phyloP scores from a whole-genome alignment of 2,113 vertebrate species.

The Columba janthina region DNA sequence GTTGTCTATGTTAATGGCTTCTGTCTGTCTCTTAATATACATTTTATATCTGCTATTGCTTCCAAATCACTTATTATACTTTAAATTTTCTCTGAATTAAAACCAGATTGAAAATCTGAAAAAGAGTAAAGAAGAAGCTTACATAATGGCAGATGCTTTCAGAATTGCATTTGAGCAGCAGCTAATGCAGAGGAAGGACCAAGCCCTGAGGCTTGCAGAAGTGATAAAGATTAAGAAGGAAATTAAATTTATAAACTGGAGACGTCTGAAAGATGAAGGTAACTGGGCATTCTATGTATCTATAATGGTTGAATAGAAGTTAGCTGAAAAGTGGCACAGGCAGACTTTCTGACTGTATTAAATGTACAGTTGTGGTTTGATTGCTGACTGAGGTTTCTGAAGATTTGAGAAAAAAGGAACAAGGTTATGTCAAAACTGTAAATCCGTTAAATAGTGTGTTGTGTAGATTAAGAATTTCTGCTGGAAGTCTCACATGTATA shows the following conservation, averaged over 20 bases:
- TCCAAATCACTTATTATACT: background rate
- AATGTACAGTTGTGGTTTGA: background rate
- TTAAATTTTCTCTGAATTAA: slow-evolving; percentile 21
- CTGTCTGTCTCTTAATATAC: background rate
- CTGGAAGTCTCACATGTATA: background rate
- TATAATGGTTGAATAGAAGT: background rate
- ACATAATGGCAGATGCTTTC: slow-evolving; percentile 88
- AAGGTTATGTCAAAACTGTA: background rate
- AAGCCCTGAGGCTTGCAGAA: slow-evolving; percentile 80
- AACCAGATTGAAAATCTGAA: slow-evolving; percentile 81
- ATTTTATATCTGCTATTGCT: background rate
- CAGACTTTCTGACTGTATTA: background rate
- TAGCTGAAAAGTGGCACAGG: background rate
- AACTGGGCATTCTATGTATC: background rate
- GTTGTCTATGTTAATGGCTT: background rate
- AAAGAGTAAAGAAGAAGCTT: slow-evolving; percentile 86
- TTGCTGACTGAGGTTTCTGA: background rate
- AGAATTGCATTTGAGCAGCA: slow-evolving; percentile 94
- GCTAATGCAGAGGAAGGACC: slow-evolving; percentile 84
- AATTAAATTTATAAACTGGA: slow-evolving; percentile 64
- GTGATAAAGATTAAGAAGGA: slow-evolving; percentile 68
- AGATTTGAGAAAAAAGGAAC: background rate
- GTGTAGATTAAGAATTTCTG: background rate
- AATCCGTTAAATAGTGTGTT: background rate
- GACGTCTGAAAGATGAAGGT: slow-evolving; percentile 69